Evolutionary conservation across 2,888 invertebrate genomes (phyloP).

Genomic region (Eurois occulta): DNA sequence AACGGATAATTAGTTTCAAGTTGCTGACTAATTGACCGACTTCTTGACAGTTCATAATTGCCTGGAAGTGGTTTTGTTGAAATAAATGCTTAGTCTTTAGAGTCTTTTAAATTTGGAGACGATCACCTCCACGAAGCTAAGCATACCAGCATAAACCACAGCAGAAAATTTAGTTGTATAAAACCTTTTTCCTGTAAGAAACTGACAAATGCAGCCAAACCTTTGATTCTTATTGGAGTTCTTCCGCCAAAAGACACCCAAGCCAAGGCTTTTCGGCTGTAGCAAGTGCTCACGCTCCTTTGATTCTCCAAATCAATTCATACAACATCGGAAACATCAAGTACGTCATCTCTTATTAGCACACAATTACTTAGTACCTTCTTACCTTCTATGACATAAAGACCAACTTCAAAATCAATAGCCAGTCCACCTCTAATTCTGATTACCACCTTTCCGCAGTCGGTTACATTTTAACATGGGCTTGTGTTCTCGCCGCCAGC

Average conservation of each 20-base stretch:
- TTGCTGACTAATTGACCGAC: neutral
- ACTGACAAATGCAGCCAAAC: neutral
- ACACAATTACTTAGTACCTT: slow-evolving; percentile 52
- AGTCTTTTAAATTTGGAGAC: neutral
- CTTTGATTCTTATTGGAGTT: neutral
- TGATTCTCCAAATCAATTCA: slow-evolving; percentile 9
- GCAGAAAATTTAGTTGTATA: neutral
- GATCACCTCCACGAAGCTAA: neutral
- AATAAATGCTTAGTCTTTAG: neutral
- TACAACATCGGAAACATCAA: slow-evolving; percentile 35
- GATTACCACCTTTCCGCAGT: slow-evolving; percentile 56
- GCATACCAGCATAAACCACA: neutral
- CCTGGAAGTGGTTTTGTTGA: neutral
- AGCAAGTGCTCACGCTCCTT: neutral
- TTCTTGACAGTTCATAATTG: neutral
- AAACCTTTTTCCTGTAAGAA: neutral
- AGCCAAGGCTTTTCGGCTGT: neutral
- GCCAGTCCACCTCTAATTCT: slow-evolving; percentile 41
- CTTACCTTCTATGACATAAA: slow-evolving; percentile 42
- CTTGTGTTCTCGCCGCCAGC: slow-evolving; percentile 82
- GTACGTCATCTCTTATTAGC: slow-evolving; percentile 38
- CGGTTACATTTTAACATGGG: slow-evolving; percentile 67
- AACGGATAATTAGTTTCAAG: neutral
- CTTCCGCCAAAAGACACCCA: neutral
- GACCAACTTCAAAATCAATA: slow-evolving; percentile 23